Percentiles rank a stretch among this genome's conserved stretches.
These are phyloP conservation scores for Tetragonisca angustula DNA, from an alignment of 2,888 invertebrate genomes.

Conservation along the genomic window DNA sequence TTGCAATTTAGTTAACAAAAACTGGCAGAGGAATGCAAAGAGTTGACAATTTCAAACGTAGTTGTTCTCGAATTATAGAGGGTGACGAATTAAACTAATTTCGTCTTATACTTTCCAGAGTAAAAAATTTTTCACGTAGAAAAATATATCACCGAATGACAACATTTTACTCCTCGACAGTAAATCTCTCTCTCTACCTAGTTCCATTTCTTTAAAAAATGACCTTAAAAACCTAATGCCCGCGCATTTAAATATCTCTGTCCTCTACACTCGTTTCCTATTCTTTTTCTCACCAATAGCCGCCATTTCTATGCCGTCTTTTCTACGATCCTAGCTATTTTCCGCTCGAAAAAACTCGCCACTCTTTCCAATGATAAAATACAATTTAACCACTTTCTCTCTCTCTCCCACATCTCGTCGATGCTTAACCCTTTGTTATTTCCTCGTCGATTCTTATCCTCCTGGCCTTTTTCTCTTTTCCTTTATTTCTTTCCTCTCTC, in stretches of 20 bases:
- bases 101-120: not conserved
- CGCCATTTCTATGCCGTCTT: not conserved
- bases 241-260: not conserved
- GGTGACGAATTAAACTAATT: too few species aligned
- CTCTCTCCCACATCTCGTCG: conserved; percentile 5
- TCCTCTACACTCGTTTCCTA: not conserved
- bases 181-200: too few species aligned
- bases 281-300: not conserved
- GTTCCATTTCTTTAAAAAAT: not conserved
- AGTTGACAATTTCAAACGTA: too few species aligned
- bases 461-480: not conserved
- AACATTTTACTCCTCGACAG: not conserved
- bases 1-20: too few species aligned
- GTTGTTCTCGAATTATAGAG: too few species aligned
- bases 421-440: conserved; percentile 54
- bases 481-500: not conserved
- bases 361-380: conserved; percentile 6
- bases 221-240: too few species aligned
- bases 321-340: not conserved
- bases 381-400: not conserved
- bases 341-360: not conserved
- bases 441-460: conserved; percentile 46
- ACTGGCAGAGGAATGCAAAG: too few species aligned
- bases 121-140: too few species aligned
- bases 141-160: not conserved